Base-by-base conservation (phyloP, 2,113 vertebrate genomes). In the Hypomesus transpacificus region DNA sequence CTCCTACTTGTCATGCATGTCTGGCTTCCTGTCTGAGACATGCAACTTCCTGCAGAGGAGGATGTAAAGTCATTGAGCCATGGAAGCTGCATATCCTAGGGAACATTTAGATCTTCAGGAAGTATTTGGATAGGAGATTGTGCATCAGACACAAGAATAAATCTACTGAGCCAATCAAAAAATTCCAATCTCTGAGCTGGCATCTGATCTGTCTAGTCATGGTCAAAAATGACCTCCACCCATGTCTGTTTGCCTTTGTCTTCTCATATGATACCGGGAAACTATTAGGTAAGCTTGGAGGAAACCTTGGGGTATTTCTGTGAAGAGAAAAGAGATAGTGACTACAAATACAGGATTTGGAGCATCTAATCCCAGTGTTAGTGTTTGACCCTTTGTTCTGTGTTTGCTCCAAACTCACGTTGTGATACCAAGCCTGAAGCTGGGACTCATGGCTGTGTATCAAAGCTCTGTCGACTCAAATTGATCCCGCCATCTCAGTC, bases 61-160 rank as follows among this genome's bases (percentile, higher is more conserved):
- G 81, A 81, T 74, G 73, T 71, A 24, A 70, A 69, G 66, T 76
- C 69, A 76, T 26, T 70, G 62, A 62, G 46, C 58, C 21, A 75
- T 76, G 76, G 64, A 80, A 74, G 62, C 73, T 79, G 80, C 63
- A 46, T 46, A 46, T 46, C 39, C 39, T 8, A 46, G 9, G 39
- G 8, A 8, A 46, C 39, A 46, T 46, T 46, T 46, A 46, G 39
- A 46, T 13, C 39, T 46, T 46, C 39, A 46, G 39, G 11, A 11
- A 46, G 39, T 46, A 46, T 46, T 46, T 46, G 39, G 39, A 46
- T 46, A 9, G 39, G 39, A 46, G 9, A 46, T 46, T 46, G 9
- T 9, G 4, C 39, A 1, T 13, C 39, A 46, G 39, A 11, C 39
- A 46, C 8, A 46, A 46, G 1, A 26, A 9, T 46, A 46, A 46